These are phyloP conservation scores for Coptodon bakossiorum DNA, from an alignment of 2,113 vertebrate species.

Conservation along the genomic window DNA sequence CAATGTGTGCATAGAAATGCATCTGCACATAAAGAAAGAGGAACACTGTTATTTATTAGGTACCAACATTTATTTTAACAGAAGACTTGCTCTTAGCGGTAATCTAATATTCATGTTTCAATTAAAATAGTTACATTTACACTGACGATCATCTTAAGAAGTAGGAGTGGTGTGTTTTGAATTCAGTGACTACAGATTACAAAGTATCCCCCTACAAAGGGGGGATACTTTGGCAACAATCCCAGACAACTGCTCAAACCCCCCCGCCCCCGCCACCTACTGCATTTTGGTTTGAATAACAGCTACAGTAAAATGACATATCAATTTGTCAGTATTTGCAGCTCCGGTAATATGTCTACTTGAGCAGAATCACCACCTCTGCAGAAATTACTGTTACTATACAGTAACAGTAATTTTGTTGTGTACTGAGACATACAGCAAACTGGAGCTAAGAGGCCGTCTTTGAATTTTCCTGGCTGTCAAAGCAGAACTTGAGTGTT, in stretches of 20 bases:
- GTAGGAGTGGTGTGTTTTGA: background rate
- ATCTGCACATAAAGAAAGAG: background rate
- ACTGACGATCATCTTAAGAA: background rate
- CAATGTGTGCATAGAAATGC: background rate
- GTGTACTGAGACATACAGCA: background rate
- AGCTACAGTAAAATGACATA: background rate
- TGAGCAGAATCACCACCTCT: background rate
- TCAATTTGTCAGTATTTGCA: conserved; percentile 17
- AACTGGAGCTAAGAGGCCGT: background rate
- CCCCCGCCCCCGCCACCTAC: background rate
- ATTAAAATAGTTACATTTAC: background rate
- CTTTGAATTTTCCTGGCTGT: conserved; percentile 10
- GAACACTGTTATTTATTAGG: background rate
- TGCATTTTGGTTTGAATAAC: conserved; percentile 6
- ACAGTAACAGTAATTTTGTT: background rate
- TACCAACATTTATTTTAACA: background rate
- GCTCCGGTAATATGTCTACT: background rate
- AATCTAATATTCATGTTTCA: background rate
- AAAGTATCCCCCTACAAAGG: background rate
- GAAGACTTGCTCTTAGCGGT: background rate
- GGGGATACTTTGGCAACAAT: background rate
- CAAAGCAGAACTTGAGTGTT: conserved; percentile 20
- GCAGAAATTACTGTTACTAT: background rate
- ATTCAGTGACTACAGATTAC: background rate
- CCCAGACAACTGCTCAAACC: background rate